Base-by-base conservation (phyloP, 2,888 invertebrate species). In the Oligia latruncula region DNA sequence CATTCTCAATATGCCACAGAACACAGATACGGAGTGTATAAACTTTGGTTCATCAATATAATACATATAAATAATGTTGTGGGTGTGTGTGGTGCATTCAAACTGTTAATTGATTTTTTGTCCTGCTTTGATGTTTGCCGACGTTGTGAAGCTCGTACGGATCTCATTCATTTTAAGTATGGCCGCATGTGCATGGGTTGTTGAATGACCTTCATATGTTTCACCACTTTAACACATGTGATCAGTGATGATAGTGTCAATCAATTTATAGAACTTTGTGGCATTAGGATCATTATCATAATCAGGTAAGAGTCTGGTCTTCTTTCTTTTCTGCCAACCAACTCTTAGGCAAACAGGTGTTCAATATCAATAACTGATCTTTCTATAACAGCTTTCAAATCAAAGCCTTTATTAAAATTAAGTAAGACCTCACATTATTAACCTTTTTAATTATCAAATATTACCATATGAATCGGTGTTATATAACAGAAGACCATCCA, bases 401-500 rank as follows among this genome's bases (percentile, higher is more conserved):
- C 55, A 60, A 82, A 75, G 49, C 46, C 35, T 46, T 55, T 68
- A 71, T 60, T 64, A 68, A 78, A 75, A 72, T 66, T 55, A 11
- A 55, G 2, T 43, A 76, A 79, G 60, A 80, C 72, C 65, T 49
- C 64, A 81, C 70, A 81, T 81, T 65, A 58, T 55, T 52, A 77
- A 66, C 46, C 60, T 81, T 74, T 88, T 77, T 60, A 74, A 82
- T 62, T 78, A 71, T 85, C 74, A 75, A 49, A 84, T 78, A 87
- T 86, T 83, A 80, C 70, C 81, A 84, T 84, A 83, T 70, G 35
- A 81, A 89, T 84, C 71, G 78, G 52, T 71, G 65, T 90, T 87
- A 86, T 80, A 77, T 85, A 77, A 86, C 75, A 78, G 29, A 13
- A 17, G 6, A 29, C 4, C 23, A 68, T 43, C 15, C 55, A 79